phyloP scores from a whole-genome alignment of 2,797 vertebrate species.

The Mareca strepera region DNA sequence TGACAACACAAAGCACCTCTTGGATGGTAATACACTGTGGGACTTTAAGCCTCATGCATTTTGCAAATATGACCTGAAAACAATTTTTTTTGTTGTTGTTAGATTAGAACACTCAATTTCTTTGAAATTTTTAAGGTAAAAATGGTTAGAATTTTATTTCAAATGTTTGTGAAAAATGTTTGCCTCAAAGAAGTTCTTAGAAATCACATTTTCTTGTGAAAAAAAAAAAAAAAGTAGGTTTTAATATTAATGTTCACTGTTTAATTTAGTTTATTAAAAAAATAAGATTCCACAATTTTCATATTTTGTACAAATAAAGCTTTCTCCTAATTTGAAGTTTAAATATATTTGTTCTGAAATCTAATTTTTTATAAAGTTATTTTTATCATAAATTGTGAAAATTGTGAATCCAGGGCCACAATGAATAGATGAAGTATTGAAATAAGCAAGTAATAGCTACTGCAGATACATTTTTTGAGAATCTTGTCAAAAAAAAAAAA shows the following conservation, averaged over 20 bases:
- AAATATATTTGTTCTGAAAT: not conserved
- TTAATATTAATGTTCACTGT: not conserved
- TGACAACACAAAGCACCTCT: slow-evolving; percentile 68
- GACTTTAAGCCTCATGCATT: slow-evolving; percentile 69
- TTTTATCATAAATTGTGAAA: not conserved
- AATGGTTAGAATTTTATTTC: not conserved
- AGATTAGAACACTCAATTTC: not conserved
- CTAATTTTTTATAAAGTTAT: not conserved
- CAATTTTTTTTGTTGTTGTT: slow-evolving; percentile 5
- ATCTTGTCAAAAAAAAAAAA: accelerated
- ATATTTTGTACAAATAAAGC: not conserved
- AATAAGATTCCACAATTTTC: not conserved
- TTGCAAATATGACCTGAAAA: slow-evolving; percentile 74
- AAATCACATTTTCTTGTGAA: not conserved
- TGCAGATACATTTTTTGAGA: not conserved
- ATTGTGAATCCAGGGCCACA: not conserved
- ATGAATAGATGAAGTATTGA: not conserved
- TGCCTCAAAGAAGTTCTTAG: not conserved
- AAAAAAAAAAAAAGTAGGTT: not conserved
- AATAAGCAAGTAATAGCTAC: not conserved
- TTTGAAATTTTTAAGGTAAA: slow-evolving; percentile 5
- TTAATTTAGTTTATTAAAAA: not conserved
- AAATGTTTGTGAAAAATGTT: not conserved
- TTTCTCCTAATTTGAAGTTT: not conserved
- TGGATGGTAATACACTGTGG: slow-evolving; percentile 53